Evolutionary conservation across 2,888 invertebrate species (phyloP).

Genomic region (Boloria selene): DNA sequence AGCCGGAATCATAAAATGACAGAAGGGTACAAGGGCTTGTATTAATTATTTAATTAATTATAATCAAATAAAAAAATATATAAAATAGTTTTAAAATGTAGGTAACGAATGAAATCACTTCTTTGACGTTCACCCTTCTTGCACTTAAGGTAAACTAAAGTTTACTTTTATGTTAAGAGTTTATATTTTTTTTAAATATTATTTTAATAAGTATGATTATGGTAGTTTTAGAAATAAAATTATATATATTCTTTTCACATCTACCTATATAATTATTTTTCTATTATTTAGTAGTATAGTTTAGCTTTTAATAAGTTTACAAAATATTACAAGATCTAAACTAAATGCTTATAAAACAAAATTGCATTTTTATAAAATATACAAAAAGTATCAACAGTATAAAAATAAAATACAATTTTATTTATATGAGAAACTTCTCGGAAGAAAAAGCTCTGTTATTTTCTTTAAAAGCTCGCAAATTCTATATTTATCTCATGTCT

Average conservation of each 20-base stretch:
- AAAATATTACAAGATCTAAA: too few relatives aligned
- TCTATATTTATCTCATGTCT: neutral
- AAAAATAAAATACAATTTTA: too few relatives aligned
- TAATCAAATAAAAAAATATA: neutral
- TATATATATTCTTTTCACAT: too few relatives aligned
- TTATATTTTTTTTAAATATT: constrained; percentile 9
- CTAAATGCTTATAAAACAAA: too few relatives aligned
- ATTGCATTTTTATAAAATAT: too few relatives aligned
- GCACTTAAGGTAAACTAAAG: neutral
- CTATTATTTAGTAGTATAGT: too few relatives aligned
- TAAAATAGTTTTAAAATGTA: neutral
- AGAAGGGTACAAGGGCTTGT: neutral
- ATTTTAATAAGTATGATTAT: neutral
- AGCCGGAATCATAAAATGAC: constrained; percentile 6
- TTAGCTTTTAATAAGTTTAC: too few relatives aligned
- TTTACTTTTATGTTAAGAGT: neutral
- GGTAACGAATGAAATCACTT: neutral
- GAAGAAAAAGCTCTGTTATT: neutral
- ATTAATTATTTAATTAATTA: neutral
- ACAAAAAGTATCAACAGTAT: too few relatives aligned
- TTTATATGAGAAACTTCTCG: too few relatives aligned
- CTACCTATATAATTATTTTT: too few relatives aligned
- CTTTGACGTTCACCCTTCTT: constrained; percentile 20
- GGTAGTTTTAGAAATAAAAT: neutral
- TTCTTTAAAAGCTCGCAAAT: neutral